phyloP scores from a whole-genome alignment of 2,888 invertebrate genomes.

The Tinea trinotella region DNA sequence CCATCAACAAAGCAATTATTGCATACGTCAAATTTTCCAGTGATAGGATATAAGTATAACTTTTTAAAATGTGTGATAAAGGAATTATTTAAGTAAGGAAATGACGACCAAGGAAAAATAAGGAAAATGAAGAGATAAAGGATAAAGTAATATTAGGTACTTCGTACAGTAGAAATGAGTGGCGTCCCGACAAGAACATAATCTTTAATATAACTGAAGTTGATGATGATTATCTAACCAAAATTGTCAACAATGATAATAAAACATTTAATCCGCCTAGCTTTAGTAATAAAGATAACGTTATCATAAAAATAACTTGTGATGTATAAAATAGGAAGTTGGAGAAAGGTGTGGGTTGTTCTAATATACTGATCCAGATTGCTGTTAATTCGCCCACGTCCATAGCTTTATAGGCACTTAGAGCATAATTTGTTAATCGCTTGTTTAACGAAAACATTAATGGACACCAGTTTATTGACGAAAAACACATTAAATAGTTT shows the following conservation, averaged over 20 bases:
- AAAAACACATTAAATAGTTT: neutral
- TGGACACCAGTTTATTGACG: neutral
- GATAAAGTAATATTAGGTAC: no score
- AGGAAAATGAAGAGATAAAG: no score
- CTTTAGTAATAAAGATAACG: conserved; percentile 47
- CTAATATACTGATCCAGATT: neutral
- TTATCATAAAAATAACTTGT: conserved; percentile 47
- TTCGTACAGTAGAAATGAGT: no score
- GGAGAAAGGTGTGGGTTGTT: neutral
- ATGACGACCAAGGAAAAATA: neutral
- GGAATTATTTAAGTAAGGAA: neutral
- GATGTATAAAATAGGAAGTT: conserved; percentile 35
- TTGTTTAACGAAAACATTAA: neutral
- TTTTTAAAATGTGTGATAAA: neutral
- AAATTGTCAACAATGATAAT: conserved; percentile 8
- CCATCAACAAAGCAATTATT: no score
- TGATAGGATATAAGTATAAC: no score
- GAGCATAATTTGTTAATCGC: neutral
- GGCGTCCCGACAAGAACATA: no score
- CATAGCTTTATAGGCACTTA: neutral
- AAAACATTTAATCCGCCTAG: conserved; percentile 1
- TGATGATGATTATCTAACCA: no score
- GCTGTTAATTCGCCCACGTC: neutral
- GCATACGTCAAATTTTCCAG: no score
- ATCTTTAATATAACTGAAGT: no score